phyloP scores from a whole-genome alignment of 2,113 vertebrate species.

The Chroicocephalus ridibundus region DNA sequence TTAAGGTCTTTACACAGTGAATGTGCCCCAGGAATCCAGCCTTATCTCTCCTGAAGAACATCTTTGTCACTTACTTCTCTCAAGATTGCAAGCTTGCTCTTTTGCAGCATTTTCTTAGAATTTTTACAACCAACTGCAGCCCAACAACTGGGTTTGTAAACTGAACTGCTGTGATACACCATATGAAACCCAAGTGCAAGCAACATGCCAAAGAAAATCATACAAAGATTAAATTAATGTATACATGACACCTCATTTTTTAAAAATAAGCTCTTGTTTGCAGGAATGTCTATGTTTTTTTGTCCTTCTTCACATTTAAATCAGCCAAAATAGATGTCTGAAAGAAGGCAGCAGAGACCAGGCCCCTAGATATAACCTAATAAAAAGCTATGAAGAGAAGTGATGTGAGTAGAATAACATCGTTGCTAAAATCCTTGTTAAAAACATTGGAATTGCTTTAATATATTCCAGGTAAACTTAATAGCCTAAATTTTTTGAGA shows the following conservation, averaged over 20 bases:
- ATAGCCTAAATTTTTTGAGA: neutral
- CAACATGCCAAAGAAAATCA: constrained; percentile 41
- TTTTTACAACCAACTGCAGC: neutral
- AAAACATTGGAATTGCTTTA: neutral
- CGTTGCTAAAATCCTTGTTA: neutral
- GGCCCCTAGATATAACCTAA: neutral
- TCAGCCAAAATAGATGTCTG: constrained; percentile 27
- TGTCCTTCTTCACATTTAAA: neutral
- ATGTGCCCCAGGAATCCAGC: neutral
- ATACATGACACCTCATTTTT: constrained; percentile 40
- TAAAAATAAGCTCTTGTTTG: constrained; percentile 2
- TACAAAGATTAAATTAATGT: constrained; percentile 45
- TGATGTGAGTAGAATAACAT: neutral
- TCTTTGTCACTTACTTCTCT: neutral
- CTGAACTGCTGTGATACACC: constrained; percentile 1
- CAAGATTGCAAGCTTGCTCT: neutral
- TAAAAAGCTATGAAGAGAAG: neutral
- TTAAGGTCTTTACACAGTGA: neutral
- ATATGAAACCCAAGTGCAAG: constrained; percentile 19
- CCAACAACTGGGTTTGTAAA: neutral
- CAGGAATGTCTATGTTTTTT: neutral
- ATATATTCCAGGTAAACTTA: neutral
- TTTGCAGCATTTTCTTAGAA: constrained; percentile 4
- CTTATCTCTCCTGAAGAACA: neutral
- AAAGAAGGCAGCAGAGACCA: constrained; percentile 2